Evolutionary conservation across 2,888 invertebrate genomes (phyloP).

Genomic region (Eurytoma californica): DNA sequence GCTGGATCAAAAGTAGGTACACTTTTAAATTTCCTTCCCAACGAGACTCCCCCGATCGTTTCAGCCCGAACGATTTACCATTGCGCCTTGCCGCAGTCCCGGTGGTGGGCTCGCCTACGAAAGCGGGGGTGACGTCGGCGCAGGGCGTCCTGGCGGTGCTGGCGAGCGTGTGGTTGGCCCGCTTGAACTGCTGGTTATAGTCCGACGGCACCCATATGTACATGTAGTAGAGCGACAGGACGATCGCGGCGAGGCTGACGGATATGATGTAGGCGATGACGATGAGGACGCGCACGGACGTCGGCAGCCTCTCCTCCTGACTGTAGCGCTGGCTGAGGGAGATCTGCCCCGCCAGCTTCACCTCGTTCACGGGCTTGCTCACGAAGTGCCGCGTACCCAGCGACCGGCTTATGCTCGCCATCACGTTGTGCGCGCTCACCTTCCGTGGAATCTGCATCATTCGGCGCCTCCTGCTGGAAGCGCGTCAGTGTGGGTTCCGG

Average conservation of each 20-base stretch:
- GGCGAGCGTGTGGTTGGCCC: conserved; percentile 11
- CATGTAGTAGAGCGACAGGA: conserved; percentile 94
- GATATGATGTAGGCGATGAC: conserved; percentile 95
- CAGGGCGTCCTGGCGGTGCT: conserved; percentile 33
- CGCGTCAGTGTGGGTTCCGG: too few species aligned
- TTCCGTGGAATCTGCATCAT: conserved; percentile 71
- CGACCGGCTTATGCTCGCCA: conserved; percentile 71
- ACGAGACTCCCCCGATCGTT: too few species aligned
- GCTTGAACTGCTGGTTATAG: conserved; percentile 52
- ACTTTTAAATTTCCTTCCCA: too few species aligned
- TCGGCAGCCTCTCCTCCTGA: conserved; percentile 87
- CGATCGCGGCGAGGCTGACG: conserved; percentile 94
- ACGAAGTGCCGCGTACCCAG: conserved; percentile 67
- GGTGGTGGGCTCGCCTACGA: background rate
- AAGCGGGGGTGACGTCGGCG: background rate
- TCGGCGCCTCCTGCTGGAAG: background rate
- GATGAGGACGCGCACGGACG: conserved; percentile 92
- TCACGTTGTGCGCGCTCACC: conserved; percentile 73
- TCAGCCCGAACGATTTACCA: too few species aligned
- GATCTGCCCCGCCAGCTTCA: conserved; percentile 82
- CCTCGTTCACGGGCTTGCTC: conserved; percentile 76
- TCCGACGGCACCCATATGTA: conserved; percentile 92
- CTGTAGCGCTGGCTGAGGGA: conserved; percentile 85
- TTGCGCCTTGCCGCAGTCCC: background rate
- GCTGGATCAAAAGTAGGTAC: too few species aligned